These are phyloP conservation scores for Eutrigla gurnardus DNA, from an alignment of 2,797 vertebrate species.

Conservation along the genomic window DNA sequence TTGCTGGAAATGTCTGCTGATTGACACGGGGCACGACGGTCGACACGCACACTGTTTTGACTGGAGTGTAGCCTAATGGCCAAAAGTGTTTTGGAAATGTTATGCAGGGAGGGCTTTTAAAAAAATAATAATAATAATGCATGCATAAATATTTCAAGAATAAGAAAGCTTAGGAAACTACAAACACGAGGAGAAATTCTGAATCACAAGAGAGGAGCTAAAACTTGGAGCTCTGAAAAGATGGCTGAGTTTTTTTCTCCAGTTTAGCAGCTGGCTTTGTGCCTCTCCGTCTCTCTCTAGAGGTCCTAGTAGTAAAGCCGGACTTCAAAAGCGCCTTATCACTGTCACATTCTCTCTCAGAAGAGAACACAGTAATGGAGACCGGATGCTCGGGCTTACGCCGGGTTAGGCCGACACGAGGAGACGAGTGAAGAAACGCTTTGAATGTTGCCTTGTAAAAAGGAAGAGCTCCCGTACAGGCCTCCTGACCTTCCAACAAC, in stretches of 20 bases:
- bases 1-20: constrained; percentile 83
- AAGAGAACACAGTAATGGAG: constrained; percentile 74
- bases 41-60: constrained; percentile 69
- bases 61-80: constrained; percentile 60
- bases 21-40: constrained; percentile 73
- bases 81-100: constrained; percentile 18
- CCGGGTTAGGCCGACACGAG: constrained; percentile 68
- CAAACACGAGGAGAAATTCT: not conserved
- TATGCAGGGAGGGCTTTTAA: not conserved
- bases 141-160: not conserved
- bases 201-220: not conserved
- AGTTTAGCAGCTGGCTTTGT: constrained; percentile 37
- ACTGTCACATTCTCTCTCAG: constrained; percentile 65
- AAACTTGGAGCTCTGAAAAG: constrained; percentile 11
- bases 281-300: no score
- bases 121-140: not conserved
- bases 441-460: constrained; percentile 81
- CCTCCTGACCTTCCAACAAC: constrained; percentile 75
- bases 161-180: not conserved
- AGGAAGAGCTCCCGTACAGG: constrained; percentile 70
- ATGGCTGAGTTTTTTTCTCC: not conserved
- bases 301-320: constrained; percentile 48
- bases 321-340: constrained; percentile 76
- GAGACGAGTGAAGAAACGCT: constrained; percentile 75
- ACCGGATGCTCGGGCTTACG: constrained; percentile 78